Evolutionary conservation across 2,113 vertebrate genomes (phyloP).

Genomic region (Coryphaenoides rupestris): DNA sequence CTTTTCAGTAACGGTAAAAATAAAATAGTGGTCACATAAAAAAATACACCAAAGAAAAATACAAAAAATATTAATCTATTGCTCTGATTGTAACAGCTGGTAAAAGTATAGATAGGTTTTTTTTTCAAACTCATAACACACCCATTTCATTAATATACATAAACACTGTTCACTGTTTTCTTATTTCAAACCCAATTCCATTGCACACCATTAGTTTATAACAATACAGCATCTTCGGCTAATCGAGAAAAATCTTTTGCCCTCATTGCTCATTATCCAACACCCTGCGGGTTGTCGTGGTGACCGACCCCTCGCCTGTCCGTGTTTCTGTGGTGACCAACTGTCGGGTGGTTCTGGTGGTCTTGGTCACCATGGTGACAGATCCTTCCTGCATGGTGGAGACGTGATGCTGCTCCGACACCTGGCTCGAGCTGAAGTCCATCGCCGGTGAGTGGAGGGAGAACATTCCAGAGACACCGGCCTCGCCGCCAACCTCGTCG

Average conservation of each 20-base stretch:
- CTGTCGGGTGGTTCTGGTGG: conserved; percentile 57
- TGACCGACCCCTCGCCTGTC: conserved; percentile 55
- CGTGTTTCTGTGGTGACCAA: conserved; percentile 49
- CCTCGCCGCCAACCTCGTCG: conserved; percentile 56
- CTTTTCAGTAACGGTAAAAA: conserved; percentile 17
- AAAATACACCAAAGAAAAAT: conserved; percentile 38
- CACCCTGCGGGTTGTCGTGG: conserved; percentile 21
- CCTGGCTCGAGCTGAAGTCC: conserved; percentile 65
- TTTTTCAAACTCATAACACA: conserved; percentile 34
- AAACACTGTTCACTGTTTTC: conserved; percentile 14
- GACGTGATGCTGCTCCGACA: conserved; percentile 48
- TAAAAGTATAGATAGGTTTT: conserved; percentile 20
- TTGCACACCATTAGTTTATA: conserved; percentile 29
- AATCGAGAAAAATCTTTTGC: conserved; percentile 7
- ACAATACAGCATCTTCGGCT: conserved; percentile 12
- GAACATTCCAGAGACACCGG: conserved; percentile 62
- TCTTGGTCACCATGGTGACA: conserved; percentile 58
- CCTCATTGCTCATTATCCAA: conserved; percentile 40
- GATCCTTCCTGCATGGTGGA: conserved; percentile 46
- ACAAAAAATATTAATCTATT: conserved; percentile 45
- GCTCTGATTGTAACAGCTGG: conserved; percentile 26
- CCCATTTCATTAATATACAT: conserved; percentile 34
- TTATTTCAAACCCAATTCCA: conserved; percentile 20
- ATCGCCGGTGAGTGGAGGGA: conserved; percentile 72
- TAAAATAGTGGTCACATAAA: conserved; percentile 34